Evolutionary conservation across 2,797 vertebrate genomes (phyloP).

Genomic region (Gobio occitaniae): DNA sequence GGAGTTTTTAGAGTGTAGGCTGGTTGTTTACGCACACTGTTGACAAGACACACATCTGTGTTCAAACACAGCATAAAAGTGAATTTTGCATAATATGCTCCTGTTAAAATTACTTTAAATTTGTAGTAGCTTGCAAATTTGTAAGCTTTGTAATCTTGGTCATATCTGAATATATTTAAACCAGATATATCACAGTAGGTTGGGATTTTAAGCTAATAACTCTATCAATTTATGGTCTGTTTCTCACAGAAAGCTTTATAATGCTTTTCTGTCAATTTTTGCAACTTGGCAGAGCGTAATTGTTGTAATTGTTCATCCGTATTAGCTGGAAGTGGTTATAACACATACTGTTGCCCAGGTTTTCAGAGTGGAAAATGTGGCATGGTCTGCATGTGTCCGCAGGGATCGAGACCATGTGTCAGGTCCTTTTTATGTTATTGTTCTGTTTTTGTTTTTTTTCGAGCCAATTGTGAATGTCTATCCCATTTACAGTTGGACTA

Average conservation of each 20-base stretch:
- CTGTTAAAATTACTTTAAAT: too few relatives aligned
- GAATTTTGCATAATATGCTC: too few relatives aligned
- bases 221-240: not conserved
- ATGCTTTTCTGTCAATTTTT: not conserved
- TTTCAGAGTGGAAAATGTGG: slow-evolving; percentile 40
- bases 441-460: not conserved
- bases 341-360: slow-evolving; percentile 19
- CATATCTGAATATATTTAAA: not conserved
- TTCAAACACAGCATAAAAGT: too few relatives aligned
- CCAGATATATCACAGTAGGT: not conserved
- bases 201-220: not conserved
- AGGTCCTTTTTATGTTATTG: slow-evolving; percentile 28
- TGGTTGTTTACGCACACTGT: too few relatives aligned
- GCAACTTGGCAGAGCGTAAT: not conserved
- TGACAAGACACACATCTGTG: too few relatives aligned
- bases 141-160: not conserved
- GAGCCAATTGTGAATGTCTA: slow-evolving; percentile 33
- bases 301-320: not conserved
- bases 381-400: slow-evolving; percentile 21
- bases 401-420: slow-evolving; percentile 47
- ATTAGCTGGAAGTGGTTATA: slow-evolving; percentile 22
- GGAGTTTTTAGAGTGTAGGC: too few relatives aligned
- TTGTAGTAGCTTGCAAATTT: not conserved
- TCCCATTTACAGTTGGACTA: slow-evolving; percentile 4
- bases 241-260: too few relatives aligned